phyloP scores from a whole-genome alignment of 2,797 vertebrate species.

The Aulostomus chinensis region DNA sequence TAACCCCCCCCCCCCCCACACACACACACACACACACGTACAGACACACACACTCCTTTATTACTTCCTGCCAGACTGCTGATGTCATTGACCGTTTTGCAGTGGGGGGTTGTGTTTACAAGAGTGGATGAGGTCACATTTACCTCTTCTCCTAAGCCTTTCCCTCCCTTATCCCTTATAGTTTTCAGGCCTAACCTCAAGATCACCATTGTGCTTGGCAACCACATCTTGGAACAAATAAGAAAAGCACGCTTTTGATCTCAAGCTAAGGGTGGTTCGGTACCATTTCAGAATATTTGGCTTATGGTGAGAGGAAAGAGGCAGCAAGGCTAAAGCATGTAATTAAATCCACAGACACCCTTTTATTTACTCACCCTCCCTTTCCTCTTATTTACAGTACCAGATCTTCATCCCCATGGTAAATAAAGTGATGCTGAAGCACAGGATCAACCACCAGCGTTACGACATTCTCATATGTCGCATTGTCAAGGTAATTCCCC shows the following conservation, averaged over 20 bases:
- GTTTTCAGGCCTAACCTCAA: slow-evolving; percentile 42
- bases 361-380: slow-evolving; percentile 36
- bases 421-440: slow-evolving; percentile 96
- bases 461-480: slow-evolving; percentile 97
- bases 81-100: slow-evolving; percentile 66
- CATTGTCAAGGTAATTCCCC: slow-evolving; percentile 90
- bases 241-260: slow-evolving; percentile 66
- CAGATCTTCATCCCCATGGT: slow-evolving; percentile 99
- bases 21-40: too few species aligned
- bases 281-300: slow-evolving; percentile 56
- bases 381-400: slow-evolving; percentile 81
- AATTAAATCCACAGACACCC: slow-evolving; percentile 28
- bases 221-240: slow-evolving; percentile 50
- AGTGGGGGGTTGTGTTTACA: slow-evolving; percentile 59
- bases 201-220: slow-evolving; percentile 44
- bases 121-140: slow-evolving; percentile 60
- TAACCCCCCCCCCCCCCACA: neutral
- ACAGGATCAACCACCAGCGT: slow-evolving; percentile 96
- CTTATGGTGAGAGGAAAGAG: slow-evolving; percentile 32
- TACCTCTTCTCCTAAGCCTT: slow-evolving; percentile 21
- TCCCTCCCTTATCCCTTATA: slow-evolving; percentile 27
- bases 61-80: slow-evolving; percentile 73
- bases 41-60: slow-evolving; percentile 30
- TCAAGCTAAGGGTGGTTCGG: slow-evolving; percentile 35
- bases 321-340: slow-evolving; percentile 36